phyloP scores from a whole-genome alignment of 2,888 invertebrate genomes.

The Belgica antarctica region DNA sequence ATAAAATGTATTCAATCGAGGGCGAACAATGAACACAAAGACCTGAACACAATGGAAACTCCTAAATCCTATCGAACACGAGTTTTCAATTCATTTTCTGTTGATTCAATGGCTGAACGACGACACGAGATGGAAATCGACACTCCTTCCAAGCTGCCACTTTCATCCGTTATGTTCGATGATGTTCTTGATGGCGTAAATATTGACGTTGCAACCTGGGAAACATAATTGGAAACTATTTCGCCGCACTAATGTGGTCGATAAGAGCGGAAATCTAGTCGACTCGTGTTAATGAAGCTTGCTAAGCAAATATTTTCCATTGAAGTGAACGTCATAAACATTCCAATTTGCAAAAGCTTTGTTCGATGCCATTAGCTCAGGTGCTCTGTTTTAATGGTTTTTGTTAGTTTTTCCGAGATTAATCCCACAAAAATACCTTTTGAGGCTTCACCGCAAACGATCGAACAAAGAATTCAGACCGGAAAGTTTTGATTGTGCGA shows the following conservation, averaged over 20 bases:
- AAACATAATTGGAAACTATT: constrained; percentile 8
- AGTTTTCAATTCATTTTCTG: constrained; percentile 19
- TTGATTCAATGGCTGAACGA: not conserved
- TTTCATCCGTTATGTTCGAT: too few relatives aligned
- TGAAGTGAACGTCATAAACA: constrained; percentile 3
- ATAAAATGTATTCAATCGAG: not conserved
- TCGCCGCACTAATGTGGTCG: not conserved
- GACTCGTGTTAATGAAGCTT: not conserved
- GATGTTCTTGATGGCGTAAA: constrained; percentile 8
- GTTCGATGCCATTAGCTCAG: constrained; percentile 13
- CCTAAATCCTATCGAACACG: constrained; percentile 17
- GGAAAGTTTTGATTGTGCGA: not conserved
- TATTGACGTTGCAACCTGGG: constrained; percentile 11
- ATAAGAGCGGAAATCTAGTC: not conserved
- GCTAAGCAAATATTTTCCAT: constrained; percentile 2
- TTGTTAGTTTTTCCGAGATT: not conserved
- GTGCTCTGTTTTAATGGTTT: not conserved
- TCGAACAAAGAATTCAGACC: not conserved
- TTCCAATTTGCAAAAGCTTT: not conserved
- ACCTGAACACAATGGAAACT: not conserved
- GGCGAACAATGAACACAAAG: not conserved
- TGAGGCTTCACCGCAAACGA: not conserved
- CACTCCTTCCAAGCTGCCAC: not conserved
- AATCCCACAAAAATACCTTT: not conserved
- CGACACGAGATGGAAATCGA: constrained; percentile 11